Conservation (phyloP, 2,797 vertebrate species). For the Sitta carolinensis region DNA sequence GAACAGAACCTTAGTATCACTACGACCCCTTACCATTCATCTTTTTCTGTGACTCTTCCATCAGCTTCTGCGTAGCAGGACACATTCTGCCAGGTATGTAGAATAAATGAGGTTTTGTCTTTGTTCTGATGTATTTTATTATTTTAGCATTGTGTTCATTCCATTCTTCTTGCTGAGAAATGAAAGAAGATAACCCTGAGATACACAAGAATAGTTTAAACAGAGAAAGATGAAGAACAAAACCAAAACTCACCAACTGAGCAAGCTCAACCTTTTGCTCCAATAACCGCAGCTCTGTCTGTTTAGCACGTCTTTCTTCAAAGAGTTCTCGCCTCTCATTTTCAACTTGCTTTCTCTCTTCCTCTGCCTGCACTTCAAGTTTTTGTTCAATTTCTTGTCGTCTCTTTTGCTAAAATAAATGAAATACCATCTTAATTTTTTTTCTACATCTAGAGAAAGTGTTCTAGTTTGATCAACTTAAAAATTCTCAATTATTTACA, state of each 20-base stretch:
- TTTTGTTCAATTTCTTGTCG: constrained; percentile 97
- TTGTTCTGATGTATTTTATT: constrained; percentile 96
- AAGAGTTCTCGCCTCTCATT: constrained; percentile 94
- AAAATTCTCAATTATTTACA: not conserved
- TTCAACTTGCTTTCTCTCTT: constrained; percentile 95
- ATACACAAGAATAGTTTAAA: not conserved
- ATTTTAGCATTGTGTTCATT: constrained; percentile 92
- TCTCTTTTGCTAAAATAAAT: constrained; percentile 86
- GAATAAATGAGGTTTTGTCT: constrained; percentile 94
- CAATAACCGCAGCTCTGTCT: constrained; percentile 93
- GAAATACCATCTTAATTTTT: not conserved
- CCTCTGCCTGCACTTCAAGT: constrained; percentile 96
- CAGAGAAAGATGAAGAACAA: not conserved
- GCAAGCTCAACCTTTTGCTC: constrained; percentile 99
- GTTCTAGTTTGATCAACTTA: not conserved
- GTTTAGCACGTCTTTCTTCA: constrained; percentile 96
- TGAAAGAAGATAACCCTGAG: constrained; percentile 21
- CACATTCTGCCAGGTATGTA: constrained; percentile 95
- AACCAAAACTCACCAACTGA: constrained; percentile 85
- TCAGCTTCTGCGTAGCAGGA: constrained; percentile 93
- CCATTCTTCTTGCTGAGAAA: constrained; percentile 97
- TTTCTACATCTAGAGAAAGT: not conserved
- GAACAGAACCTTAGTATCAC: not conserved
- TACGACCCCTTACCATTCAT: constrained; percentile 85
- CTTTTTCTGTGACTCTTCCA: constrained; percentile 97